Evolutionary conservation across 2,113 vertebrate genomes (phyloP).

Genomic region (Butastur rufipennis): DNA sequence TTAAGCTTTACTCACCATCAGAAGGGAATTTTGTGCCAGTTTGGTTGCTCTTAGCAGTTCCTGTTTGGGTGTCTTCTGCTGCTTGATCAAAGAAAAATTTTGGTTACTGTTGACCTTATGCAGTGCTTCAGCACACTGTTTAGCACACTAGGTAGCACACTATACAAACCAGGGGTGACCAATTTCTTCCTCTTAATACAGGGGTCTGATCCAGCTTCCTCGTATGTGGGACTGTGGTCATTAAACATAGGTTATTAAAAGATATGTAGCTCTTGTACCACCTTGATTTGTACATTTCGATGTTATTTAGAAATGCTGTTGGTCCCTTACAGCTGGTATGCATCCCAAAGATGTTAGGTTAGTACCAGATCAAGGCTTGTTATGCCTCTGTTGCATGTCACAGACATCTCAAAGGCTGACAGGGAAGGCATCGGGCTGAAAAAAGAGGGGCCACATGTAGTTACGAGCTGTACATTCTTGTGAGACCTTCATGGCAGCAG

Average conservation of each 20-base stretch:
- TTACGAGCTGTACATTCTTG: neutral
- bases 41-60: neutral
- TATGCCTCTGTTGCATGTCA: accelerated
- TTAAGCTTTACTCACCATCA: neutral
- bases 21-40: neutral
- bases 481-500: neutral
- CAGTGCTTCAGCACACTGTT: neutral
- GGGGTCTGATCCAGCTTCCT: neutral
- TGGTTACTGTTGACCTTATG: neutral
- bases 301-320: neutral
- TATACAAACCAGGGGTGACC: neutral
- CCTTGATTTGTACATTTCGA: neutral
- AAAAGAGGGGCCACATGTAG: neutral
- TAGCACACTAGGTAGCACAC: neutral
- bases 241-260: neutral
- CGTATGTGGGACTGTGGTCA: neutral
- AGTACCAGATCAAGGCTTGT: neutral
- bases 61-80: neutral
- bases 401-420: neutral
- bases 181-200: neutral
- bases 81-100: neutral
- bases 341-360: neutral
- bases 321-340: neutral
- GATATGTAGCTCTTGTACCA: neutral
- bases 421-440: neutral